Evolutionary conservation across 2,888 invertebrate species (phyloP).

Genomic region (Luffia ferchaultella): DNA sequence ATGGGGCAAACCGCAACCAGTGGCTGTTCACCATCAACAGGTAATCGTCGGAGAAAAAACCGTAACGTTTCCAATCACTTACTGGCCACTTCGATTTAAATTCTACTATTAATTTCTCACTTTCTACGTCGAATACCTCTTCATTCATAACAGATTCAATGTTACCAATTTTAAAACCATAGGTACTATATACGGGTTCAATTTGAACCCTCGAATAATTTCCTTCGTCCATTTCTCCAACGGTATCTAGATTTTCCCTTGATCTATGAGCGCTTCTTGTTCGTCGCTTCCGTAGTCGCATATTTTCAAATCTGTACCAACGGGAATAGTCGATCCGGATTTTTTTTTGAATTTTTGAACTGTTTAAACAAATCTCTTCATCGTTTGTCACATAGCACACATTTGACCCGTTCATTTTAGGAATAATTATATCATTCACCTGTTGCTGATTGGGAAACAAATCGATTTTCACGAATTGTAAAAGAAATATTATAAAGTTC

Average conservation of each 20-base stretch:
- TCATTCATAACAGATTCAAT: neutral
- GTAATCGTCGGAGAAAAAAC: constrained; percentile 65
- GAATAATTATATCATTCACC: no score
- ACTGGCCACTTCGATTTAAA: constrained; percentile 50
- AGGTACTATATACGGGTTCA: no score
- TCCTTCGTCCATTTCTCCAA: neutral
- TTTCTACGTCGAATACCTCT: neutral
- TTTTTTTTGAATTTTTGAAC: no score
- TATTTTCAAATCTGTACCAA: neutral
- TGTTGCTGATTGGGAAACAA: no score
- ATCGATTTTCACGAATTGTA: no score
- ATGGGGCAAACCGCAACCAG: constrained; percentile 76
- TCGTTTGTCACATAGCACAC: no score
- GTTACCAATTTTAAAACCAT: no score
- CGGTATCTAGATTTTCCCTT: neutral
- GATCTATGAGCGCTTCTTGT: neutral
- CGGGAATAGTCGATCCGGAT: no score
- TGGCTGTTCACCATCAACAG: constrained; percentile 69
- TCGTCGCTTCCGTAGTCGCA: neutral
- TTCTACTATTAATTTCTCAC: constrained; percentile 7
- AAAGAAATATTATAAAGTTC: no score
- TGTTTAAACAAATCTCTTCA: no score
- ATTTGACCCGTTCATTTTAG: no score
- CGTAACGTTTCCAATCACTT: constrained; percentile 55
- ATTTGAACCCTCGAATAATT: neutral